Evolutionary conservation across 2,888 invertebrate species (phyloP).

Genomic region (Dryomyza anilis): DNA sequence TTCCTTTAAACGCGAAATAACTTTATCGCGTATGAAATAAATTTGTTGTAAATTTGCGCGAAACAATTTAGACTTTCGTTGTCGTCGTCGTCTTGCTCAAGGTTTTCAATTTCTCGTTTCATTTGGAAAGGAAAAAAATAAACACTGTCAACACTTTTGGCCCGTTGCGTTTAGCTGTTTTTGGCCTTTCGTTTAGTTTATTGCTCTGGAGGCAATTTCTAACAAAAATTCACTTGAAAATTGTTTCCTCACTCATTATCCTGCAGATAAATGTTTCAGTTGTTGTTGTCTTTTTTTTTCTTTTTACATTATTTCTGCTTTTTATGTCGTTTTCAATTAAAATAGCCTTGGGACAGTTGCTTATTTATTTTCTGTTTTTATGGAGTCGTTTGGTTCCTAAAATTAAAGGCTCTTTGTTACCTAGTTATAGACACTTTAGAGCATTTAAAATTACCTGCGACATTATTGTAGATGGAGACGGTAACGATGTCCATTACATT

Average conservation of each 20-base stretch:
- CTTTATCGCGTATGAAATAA: constrained; percentile 10
- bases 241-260: constrained; percentile 10
- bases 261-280: background rate
- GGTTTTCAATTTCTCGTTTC: background rate
- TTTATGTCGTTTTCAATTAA: constrained; percentile 5
- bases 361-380: background rate
- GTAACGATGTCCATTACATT: background rate
- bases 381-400: background rate
- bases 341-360: background rate
- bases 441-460: background rate
- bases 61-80: background rate
- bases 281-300: background rate
- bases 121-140: too few species aligned
- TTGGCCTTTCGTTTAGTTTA: background rate
- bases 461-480: background rate
- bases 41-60: constrained; percentile 9
- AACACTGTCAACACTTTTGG: constrained; percentile 8
- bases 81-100: background rate
- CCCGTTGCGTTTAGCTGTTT: background rate
- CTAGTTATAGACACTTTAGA: background rate
- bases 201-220: constrained; percentile 2
- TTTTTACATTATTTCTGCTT: background rate
- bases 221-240: background rate
- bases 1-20: background rate
- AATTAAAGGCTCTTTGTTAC: background rate